Evolutionary conservation across 1,140 invertebrate genomes (phyloP), one percentile per base, ranked within the genome.

Genomic region (Microplitis demolitor): DNA sequence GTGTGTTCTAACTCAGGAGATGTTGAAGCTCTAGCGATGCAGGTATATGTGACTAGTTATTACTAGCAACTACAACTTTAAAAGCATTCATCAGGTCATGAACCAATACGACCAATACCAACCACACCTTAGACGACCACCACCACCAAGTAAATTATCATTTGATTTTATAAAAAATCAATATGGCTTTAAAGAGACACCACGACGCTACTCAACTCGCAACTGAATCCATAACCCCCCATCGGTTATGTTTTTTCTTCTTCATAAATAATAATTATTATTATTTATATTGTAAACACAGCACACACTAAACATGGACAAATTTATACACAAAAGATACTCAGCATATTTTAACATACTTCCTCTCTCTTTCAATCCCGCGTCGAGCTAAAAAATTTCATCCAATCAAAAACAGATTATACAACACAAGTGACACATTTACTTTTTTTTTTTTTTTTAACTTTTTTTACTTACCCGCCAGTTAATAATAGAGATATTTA

Each of bases 91-190:
- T 53, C 39, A 34, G 50, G 37, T 66, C 24, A 66, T 51, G 31
- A 72, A 72, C 70, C 62, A 56, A 58, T 34, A 67, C 66, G 66
- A 72, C 70, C 62, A 56, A 58, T 53, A 67, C 66, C 70, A 72
- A 72, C 70, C 70, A 72, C 70, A 72, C 70, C 70, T 72, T 58
- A 64, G 34, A 66, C n/a, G 60, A 66, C 70, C 31, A 67, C 66
- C 53, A 9, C 33, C 37, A 13, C 39, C 16, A 2, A 35, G 50
- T 60, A 24, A n/a, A 62, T 70, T 39, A 31, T 39, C 51, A 31
- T 70, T 50, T 66, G n/a, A 9, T 61, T 71, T 72, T 72, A 3
- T 62, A 64, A 72, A 66, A 72, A 72, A 72, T 72, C 70, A 72
- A 72, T 72, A 72, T 66, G 70, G 63, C 69, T 39, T 64, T 45